phyloP scores from a whole-genome alignment of 37 sponge, comb jelly and placozoan genomes.

The Theonella swinhoei region DNA sequence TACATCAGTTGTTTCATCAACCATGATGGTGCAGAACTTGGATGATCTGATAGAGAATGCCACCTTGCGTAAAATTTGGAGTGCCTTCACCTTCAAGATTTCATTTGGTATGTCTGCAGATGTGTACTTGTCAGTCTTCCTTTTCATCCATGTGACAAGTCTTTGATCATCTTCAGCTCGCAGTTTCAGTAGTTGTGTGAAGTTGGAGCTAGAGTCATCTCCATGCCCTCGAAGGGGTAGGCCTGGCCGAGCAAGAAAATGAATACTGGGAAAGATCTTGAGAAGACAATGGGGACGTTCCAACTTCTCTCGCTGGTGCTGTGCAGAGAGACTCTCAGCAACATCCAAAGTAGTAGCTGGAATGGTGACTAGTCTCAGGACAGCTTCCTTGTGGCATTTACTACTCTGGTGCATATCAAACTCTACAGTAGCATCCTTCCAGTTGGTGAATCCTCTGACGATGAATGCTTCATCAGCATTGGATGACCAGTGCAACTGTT shows the following conservation, averaged over 20 bases:
- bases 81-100: constrained; percentile 51
- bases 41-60: constrained; percentile 20
- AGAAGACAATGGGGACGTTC: constrained; percentile 28
- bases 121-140: constrained; percentile 63
- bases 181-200: constrained; percentile 51
- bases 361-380: constrained; percentile 16
- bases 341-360: constrained; percentile 22
- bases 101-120: constrained; percentile 62
- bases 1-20: constrained; percentile 54
- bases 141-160: constrained; percentile 48
- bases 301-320: constrained; percentile 6
- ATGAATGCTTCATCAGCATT: constrained; percentile 40
- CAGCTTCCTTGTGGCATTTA: constrained; percentile 31
- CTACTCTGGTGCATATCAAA: background rate
- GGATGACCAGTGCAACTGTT: constrained; percentile 16
- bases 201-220: constrained; percentile 38
- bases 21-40: constrained; percentile 48
- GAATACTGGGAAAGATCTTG: constrained; percentile 6
- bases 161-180: constrained; percentile 34
- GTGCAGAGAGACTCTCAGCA: constrained; percentile 13
- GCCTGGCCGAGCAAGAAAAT: constrained; percentile 43
- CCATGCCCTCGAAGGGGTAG: constrained; percentile 33
- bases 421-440: constrained; percentile 42
- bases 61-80: constrained; percentile 7
- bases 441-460: constrained; percentile 14